phyloP scores from a whole-genome alignment of 2,888 invertebrate genomes.

The Aproaerema taeniolella region DNA sequence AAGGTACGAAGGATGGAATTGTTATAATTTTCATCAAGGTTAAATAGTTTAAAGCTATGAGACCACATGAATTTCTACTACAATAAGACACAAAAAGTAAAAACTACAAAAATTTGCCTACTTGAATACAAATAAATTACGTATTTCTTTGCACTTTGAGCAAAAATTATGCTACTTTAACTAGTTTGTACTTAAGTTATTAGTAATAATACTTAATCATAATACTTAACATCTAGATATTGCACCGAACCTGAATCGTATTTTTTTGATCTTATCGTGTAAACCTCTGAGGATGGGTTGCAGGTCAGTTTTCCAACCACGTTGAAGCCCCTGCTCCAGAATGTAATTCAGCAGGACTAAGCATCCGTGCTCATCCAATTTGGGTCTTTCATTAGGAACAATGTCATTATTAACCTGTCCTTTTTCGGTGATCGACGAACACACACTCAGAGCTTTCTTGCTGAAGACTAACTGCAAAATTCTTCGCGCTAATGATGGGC shows the following conservation, averaged over 20 bases:
- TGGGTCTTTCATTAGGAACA: constrained; percentile 10
- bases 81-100: too few species aligned
- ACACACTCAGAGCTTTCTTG: constrained; percentile 16
- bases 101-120: too few species aligned
- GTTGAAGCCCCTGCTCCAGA: constrained; percentile 2
- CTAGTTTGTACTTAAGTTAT: background rate
- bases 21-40: too few species aligned
- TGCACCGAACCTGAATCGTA: constrained; percentile 12
- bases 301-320: constrained; percentile 4
- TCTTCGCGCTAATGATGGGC: constrained; percentile 15
- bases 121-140: too few species aligned
- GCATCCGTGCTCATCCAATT: constrained; percentile 15
- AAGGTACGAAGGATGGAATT: too few species aligned
- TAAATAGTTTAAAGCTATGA: too few species aligned
- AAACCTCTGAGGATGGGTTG: constrained; percentile 7
- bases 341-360: constrained; percentile 3
- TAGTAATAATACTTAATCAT: background rate
- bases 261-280: constrained; percentile 10
- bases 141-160: too few species aligned
- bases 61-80: too few species aligned
- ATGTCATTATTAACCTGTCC: constrained; percentile 4
- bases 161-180: too few species aligned
- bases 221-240: constrained; percentile 1
- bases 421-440: constrained; percentile 13
- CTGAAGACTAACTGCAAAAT: constrained; percentile 14